Evolutionary conservation across 1,140 invertebrate genomes (phyloP), one percentile per base, ranked within the genome.

Genomic region (Phocides pigmalion): DNA sequence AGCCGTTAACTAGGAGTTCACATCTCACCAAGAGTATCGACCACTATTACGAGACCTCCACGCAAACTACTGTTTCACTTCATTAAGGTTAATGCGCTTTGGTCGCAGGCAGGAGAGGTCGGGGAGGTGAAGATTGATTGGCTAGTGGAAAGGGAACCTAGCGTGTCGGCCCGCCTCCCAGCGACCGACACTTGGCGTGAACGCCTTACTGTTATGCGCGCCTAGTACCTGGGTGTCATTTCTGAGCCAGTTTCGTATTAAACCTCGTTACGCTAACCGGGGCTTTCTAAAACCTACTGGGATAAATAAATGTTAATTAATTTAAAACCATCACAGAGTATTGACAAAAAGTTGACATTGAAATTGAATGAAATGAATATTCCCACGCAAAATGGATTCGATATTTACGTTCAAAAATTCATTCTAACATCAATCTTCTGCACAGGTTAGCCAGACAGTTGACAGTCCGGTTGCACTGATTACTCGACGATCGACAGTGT

Each of bases 121-220:
- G 61, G 75, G 78, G 68, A 75, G 82, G 65, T 81, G 80, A 76
- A 79, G 74, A 76, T 74, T 74, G 77, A 85, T 77, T 89, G 84
- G 86, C 62, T 77, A 79, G 67, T 84, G 71, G 76, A 72, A 79
- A 82, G 84, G 83, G 82, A 87, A 86, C 79, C 82, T 84, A 73
- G 81, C 77, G 77, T 64, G 75, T 73, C 73, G 87, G 78, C 80
- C 85, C 87, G 85, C 85, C 87, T 82, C 81, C 81, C 72, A 74
- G 62, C 68, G 65, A 81, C 81, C 70, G 68, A 82, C 84, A 81
- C 77, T 76, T 81, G 76, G 73, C 64, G 79, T 79, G 68, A 85
- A 86, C 87, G 84, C 84, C 87, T 87, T 66, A 79, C 70, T 75
- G 76, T 79, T 80, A 85, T 89, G 82, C 67, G 71, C 73, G 74